These are phyloP conservation scores for Coelopa pilipes DNA, from an alignment of 2,888 invertebrate species.

Conservation along the genomic window DNA sequence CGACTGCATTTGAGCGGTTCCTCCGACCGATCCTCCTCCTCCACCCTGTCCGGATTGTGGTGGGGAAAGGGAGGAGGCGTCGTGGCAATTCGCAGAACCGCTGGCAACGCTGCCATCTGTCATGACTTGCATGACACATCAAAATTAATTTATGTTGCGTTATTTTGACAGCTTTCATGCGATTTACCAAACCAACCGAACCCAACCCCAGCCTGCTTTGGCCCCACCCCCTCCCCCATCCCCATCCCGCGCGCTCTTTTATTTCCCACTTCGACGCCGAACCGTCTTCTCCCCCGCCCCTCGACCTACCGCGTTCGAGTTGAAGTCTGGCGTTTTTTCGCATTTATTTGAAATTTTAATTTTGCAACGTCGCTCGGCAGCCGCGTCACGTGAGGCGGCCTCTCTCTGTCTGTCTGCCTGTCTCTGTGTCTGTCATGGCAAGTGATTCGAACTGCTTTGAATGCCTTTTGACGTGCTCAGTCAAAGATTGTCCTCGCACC, in stretches of 20 bases:
- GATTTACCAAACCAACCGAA: conserved; percentile 13
- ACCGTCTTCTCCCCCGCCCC: not conserved
- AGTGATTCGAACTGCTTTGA: conserved; percentile 24
- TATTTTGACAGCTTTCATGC: conserved; percentile 41
- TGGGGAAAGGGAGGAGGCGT: not conserved
- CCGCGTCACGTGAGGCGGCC: conserved; percentile 19
- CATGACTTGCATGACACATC: conserved; percentile 41
- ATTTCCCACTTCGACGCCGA: not conserved
- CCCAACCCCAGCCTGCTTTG: not conserved
- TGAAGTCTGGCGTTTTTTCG: conserved; percentile 2
- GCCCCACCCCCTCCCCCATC: not conserved
- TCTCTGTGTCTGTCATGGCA: conserved; percentile 16
- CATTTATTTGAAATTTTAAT: conserved; percentile 26
- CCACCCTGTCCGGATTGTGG: too few species aligned
- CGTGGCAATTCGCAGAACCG: not conserved
- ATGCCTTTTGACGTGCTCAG: not conserved
- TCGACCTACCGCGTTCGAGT: not conserved
- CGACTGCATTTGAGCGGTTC: not conserved
- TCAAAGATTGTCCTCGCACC: too few species aligned
- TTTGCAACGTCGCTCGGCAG: not conserved
- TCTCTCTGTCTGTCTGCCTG: not conserved
- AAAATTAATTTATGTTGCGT: conserved; percentile 42
- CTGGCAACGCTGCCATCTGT: conserved; percentile 34
- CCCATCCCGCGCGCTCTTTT: not conserved
- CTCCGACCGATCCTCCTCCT: too few species aligned